Evolutionary conservation across 2,888 invertebrate genomes (phyloP).

Genomic region (Xanthia icteritia): DNA sequence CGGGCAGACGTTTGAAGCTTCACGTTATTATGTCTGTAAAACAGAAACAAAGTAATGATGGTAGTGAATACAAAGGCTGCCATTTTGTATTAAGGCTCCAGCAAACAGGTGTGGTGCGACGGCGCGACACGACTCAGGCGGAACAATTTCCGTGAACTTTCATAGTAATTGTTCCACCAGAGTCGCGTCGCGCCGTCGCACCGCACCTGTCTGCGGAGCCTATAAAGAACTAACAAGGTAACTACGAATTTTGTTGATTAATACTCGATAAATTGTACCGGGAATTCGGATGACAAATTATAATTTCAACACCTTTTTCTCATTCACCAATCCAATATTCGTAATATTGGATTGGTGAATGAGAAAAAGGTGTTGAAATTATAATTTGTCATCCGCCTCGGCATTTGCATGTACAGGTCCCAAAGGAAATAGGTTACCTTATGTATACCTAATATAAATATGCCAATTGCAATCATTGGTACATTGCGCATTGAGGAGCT

Average conservation of each 20-base stretch:
- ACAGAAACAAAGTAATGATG: slow-evolving; percentile 8
- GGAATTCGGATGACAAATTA: too few relatives aligned
- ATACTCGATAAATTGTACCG: background rate
- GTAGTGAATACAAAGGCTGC: background rate
- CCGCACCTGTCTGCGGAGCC: too few relatives aligned
- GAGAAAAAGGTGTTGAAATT: slow-evolving; percentile 2
- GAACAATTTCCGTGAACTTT: too few relatives aligned
- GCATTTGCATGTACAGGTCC: slow-evolving; percentile 1
- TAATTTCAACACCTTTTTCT: too few relatives aligned
- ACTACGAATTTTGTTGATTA: slow-evolving; percentile 6
- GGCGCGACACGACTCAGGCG: too few relatives aligned
- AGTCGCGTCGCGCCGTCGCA: too few relatives aligned
- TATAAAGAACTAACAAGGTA: background rate
- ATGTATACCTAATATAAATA: background rate
- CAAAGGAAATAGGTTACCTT: background rate
- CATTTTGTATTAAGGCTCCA: slow-evolving; percentile 12
- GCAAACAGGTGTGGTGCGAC: too few relatives aligned
- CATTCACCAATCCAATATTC: too few relatives aligned
- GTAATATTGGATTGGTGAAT: background rate
- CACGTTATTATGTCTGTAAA: too few relatives aligned
- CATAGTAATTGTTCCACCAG: too few relatives aligned
- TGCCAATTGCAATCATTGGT: background rate
- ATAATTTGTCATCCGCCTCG: background rate
- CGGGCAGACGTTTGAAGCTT: too few relatives aligned
- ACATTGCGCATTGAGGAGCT: background rate